These are phyloP conservation scores for Dendrolimus punctatus DNA, from an alignment of 1,140 invertebrate species.

Conservation along the genomic window DNA sequence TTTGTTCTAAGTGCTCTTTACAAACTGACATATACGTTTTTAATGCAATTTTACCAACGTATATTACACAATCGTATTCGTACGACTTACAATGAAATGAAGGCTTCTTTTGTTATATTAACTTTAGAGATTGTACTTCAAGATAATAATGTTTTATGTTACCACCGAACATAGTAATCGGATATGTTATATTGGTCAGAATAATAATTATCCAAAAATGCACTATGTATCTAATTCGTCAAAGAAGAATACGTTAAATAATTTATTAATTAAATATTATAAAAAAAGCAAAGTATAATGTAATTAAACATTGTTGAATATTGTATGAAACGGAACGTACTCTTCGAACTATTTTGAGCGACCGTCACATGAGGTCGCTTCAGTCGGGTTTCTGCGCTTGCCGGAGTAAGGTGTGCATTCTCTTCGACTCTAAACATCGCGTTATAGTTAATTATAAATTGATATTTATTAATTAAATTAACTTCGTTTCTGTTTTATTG, in stretches of 20 bases:
- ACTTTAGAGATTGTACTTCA: no score
- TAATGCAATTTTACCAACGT: not conserved
- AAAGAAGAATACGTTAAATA: no score
- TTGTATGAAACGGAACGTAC: slow-evolving; percentile 44
- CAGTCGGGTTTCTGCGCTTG: slow-evolving; percentile 68
- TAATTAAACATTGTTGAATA: not conserved
- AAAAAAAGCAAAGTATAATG: no score
- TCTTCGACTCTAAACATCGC: slow-evolving; percentile 53
- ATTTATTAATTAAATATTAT: no score
- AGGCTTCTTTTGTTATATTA: no score
- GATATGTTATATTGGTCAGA: no score
- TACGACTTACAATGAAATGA: no score
- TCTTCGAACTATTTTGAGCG: slow-evolving; percentile 47
- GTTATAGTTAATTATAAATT: slow-evolving; percentile 37
- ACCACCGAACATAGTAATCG: no score
- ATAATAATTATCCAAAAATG: no score
- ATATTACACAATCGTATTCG: no score
- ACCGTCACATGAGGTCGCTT: slow-evolving; percentile 48
- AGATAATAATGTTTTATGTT: no score
- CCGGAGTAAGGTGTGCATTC: slow-evolving; percentile 45
- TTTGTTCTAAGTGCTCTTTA: not conserved
- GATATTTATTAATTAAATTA: slow-evolving; percentile 40
- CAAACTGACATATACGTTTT: not conserved
- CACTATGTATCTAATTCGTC: no score
- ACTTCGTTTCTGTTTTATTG: slow-evolving; percentile 19